Percentiles rank a stretch among this genome's conserved stretches.
These are phyloP conservation scores for Calephelis nemesis DNA, from an alignment of 1,140 invertebrate species.

Conservation along the genomic window DNA sequence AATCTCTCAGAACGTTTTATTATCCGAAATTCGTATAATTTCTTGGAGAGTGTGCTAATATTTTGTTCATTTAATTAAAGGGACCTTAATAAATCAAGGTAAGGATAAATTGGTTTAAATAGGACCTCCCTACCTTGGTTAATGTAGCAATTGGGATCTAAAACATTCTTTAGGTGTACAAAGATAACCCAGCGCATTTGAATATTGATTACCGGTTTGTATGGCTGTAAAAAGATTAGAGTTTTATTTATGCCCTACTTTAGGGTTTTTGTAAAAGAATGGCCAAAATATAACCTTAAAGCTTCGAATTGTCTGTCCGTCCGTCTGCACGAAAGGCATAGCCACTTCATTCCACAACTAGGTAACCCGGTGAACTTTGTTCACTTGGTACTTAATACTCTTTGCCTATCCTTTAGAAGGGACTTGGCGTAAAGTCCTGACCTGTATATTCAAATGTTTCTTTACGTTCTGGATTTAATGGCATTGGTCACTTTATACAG, in stretches of 20 bases:
- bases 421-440: too few relatives aligned
- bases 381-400: too few relatives aligned
- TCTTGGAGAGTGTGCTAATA: conserved; percentile 44
- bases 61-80: conserved; percentile 60
- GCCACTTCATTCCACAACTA: too few relatives aligned
- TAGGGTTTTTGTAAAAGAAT: background rate
- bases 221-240: background rate
- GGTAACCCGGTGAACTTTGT: too few relatives aligned
- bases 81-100: conserved; percentile 61
- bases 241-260: background rate
- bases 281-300: too few relatives aligned
- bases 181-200: background rate
- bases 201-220: background rate
- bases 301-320: too few relatives aligned
- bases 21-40: conserved; percentile 34
- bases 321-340: too few relatives aligned
- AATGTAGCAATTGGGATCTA: conserved; percentile 36
- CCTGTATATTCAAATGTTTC: too few relatives aligned
- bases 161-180: conserved; percentile 5
- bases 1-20: background rate
- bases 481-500: too few relatives aligned
- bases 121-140: conserved; percentile 34
- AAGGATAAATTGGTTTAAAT: conserved; percentile 64
- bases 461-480: too few relatives aligned
- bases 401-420: too few relatives aligned